A percentile compares a stretch with the other conserved stretches of the same genome.
Conservation (phyloP, 2,113 vertebrate genomes). For the Nymphicus hollandicus region DNA sequence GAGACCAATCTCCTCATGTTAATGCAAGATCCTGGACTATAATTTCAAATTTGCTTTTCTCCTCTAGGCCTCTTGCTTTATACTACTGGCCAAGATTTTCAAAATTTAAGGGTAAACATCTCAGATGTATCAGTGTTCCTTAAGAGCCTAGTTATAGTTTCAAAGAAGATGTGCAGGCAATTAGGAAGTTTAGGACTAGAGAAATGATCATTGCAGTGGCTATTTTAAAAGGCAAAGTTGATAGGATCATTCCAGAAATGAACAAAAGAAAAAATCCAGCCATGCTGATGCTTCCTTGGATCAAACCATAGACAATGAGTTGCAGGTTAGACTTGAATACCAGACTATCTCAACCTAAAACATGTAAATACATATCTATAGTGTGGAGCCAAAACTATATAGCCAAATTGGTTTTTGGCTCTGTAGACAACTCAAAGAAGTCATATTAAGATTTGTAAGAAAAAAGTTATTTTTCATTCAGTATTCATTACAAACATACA, state of each 20-base stretch:
- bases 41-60: neutral
- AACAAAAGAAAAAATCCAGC: neutral
- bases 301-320: neutral
- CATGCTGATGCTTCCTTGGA: neutral
- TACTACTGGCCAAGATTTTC: slow-evolving; percentile 8
- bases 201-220: neutral
- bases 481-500: neutral
- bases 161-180: neutral
- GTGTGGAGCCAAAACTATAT: neutral
- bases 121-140: neutral
- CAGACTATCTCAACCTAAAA: neutral
- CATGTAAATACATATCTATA: neutral
- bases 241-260: neutral
- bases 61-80: slow-evolving; percentile 16
- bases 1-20: neutral
- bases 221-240: neutral
- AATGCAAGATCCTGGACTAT: neutral
- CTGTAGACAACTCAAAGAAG: neutral
- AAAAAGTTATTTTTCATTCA: neutral
- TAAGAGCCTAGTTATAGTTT: neutral
- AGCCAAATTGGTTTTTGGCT: neutral
- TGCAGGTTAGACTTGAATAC: neutral
- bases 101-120: neutral
- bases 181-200: neutral
- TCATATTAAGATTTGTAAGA: neutral